Evolutionary conservation across 2,113 vertebrate species (phyloP).

Genomic region (Puffinus mauretanicus): DNA sequence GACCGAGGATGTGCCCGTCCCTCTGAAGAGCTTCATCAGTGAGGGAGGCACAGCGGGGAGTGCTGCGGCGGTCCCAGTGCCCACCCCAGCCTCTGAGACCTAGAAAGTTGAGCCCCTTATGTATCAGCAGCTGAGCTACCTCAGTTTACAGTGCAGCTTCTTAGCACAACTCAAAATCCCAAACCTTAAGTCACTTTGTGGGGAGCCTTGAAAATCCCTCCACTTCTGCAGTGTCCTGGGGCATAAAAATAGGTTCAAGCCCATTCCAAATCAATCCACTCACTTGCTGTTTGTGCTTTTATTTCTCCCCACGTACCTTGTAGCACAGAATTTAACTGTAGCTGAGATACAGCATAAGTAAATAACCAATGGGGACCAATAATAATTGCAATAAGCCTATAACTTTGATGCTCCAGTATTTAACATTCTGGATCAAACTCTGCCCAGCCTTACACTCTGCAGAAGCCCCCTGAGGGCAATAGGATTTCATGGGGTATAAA

Average conservation of each 20-base stretch:
- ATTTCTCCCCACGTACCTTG: slow-evolving; percentile 26
- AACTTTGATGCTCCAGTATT: slow-evolving; percentile 57
- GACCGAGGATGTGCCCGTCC: background rate
- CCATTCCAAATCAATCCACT: slow-evolving; percentile 24
- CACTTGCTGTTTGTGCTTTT: slow-evolving; percentile 50
- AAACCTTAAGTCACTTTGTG: background rate
- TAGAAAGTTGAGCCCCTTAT: background rate
- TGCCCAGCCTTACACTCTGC: background rate
- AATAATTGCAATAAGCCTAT: slow-evolving; percentile 55
- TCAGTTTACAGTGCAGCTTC: background rate
- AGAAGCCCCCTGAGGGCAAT: slow-evolving; percentile 14
- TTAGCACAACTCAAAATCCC: background rate
- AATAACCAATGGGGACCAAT: slow-evolving; percentile 59
- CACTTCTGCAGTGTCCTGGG: background rate
- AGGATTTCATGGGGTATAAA: slow-evolving; percentile 55
- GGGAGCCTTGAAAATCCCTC: slow-evolving; percentile 15
- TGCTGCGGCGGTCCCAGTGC: rapidly evolving
- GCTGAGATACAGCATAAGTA: slow-evolving; percentile 53
- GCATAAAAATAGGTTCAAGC: background rate
- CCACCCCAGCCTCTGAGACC: rapidly evolving
- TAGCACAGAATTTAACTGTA: slow-evolving; percentile 41
- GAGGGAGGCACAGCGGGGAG: background rate
- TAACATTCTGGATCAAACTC: slow-evolving; percentile 58
- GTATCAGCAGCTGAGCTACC: background rate
- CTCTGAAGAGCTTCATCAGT: background rate